Base-by-base conservation (phyloP, 2,888 invertebrate genomes). In the Leptogaster cylindrica region DNA sequence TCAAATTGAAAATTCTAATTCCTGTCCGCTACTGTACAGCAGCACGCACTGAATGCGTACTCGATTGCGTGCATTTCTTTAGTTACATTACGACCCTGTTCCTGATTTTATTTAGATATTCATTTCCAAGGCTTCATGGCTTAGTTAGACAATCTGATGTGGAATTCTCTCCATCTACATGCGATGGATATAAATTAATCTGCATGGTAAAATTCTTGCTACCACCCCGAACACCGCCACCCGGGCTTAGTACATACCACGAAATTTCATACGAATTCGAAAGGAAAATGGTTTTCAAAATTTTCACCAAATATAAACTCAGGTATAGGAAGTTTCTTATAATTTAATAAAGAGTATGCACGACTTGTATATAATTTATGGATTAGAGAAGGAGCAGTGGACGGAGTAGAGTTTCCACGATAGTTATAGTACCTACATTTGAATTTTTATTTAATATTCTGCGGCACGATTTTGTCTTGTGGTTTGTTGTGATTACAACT, bases 1-100 rank as follows among this genome's bases (percentile, higher is more conserved):
- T 55, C 55, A 48, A 64, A 33, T 48, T 55, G 65, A 65, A 58
- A 55, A 50, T 68, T 55, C 58, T 65, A 65, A 65, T 65, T 68
- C 46, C 48, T 7, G 12, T n/a, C 2, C 18, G 36, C 39, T 55
- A 55, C 23, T 55, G 31, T 31, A 23, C 18, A 2, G 4, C 14
- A 23, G 18, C 39, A 36, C 55, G 39, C 36, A 39, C 7, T 20
- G 23, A 36, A 25, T 39, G 55, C 55, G 55, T 55, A 55, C 20
- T 31, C 20, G 33, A 33, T 55, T 36, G 36, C 55, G 55, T 55
- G 55, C 23, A 36, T 33, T 20, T 3, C 16, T 10, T 18, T 18
- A 23, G 25, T 16, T 23, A 23, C 36, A 55, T 55, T 55, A 55
- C 55, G 12, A 23, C 23, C 12, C 12, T 55, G 23, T 55, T 55